Evolutionary conservation across 2,113 vertebrate genomes (phyloP).

Genomic region (Falcunculus frontatus): DNA sequence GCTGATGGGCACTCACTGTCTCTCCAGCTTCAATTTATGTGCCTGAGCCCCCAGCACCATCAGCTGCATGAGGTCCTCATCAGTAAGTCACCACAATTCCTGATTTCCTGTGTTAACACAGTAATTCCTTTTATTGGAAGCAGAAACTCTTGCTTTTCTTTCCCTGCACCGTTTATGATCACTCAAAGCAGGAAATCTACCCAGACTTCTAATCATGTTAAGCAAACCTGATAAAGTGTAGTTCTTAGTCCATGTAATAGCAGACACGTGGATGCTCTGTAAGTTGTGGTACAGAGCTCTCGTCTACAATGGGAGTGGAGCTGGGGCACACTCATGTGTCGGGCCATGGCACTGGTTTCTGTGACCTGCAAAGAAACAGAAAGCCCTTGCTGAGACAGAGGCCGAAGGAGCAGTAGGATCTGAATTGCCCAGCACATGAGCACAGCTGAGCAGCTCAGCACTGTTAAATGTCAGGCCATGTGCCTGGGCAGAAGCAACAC

Average conservation of each 20-base stretch:
- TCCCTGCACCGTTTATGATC: background rate
- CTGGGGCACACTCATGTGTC: accelerated
- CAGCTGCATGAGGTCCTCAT: background rate
- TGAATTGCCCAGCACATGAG: background rate
- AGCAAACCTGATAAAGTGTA: background rate
- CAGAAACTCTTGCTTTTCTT: background rate
- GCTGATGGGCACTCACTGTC: background rate
- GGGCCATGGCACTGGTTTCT: background rate
- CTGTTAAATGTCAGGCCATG: background rate
- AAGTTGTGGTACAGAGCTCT: background rate
- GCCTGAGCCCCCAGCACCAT: background rate
- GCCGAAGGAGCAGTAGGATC: background rate
- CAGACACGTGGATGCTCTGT: background rate
- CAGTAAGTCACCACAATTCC: background rate
- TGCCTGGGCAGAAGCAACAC: background rate
- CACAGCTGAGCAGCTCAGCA: background rate
- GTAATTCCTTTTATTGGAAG: background rate
- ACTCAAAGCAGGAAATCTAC: background rate
- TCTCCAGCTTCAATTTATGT: background rate
- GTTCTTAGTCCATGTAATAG: background rate
- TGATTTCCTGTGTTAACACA: background rate
- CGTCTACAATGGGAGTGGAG: accelerated
- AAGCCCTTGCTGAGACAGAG: background rate
- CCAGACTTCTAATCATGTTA: background rate
- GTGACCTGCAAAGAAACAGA: background rate